These are phyloP conservation scores for Ophioderma brevispina DNA, from an alignment of 35 echinoderm and acorn worm species.

Conservation along the genomic window DNA sequence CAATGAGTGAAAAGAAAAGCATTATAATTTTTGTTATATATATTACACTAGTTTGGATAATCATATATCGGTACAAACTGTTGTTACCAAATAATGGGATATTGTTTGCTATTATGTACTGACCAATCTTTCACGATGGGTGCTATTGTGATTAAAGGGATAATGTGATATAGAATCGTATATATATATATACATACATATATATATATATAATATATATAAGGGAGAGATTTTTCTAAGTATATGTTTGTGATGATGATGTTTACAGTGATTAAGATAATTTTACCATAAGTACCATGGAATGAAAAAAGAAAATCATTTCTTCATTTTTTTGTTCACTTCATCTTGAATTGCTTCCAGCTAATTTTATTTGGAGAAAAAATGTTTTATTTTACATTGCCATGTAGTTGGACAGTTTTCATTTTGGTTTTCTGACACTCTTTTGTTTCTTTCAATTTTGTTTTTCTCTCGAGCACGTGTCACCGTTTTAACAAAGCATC, in stretches of 20 bases:
- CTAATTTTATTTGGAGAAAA: background rate
- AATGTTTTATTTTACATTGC: background rate
- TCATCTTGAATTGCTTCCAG: constrained; percentile 10
- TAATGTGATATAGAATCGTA: background rate
- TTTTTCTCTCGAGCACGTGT: background rate
- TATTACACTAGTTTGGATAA: constrained; percentile 11
- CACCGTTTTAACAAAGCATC: constrained; percentile 8
- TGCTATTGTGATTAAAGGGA: constrained; percentile 52
- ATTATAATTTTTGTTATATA: constrained; percentile 1
- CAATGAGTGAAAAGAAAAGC: background rate
- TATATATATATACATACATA: no score
- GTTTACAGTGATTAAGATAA: background rate
- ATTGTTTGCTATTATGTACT: background rate
- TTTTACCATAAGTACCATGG: constrained; percentile 5
- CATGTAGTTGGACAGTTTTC: background rate
- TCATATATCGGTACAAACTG: background rate
- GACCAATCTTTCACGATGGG: constrained; percentile 22
- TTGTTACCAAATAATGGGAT: constrained; percentile 1
- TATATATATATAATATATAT: constrained; percentile 4
- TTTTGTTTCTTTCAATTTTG: background rate
- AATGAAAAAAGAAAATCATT: constrained; percentile 12
- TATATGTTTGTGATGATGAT: constrained; percentile 1
- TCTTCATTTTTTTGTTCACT: background rate
- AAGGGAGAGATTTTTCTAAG: background rate
- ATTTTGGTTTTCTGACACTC: background rate